phyloP scores from a whole-genome alignment of 2,113 vertebrate species.

The Phocoena phocoena region DNA sequence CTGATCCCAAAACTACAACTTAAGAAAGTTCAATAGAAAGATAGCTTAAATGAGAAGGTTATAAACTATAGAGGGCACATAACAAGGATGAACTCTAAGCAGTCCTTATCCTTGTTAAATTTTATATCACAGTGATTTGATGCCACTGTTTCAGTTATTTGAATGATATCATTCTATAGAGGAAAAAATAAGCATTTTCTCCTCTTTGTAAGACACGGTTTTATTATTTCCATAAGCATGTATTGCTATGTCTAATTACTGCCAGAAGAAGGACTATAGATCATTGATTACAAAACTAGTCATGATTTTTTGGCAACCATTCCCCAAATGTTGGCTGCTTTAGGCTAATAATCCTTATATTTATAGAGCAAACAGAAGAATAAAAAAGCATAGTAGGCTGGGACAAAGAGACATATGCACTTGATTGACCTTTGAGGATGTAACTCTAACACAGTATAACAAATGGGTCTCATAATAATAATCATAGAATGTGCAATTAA shows the following conservation, averaged over 20 bases:
- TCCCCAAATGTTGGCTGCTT: conserved; percentile 44
- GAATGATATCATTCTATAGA: background rate
- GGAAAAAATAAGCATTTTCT: background rate
- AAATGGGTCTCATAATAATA: conserved; percentile 20
- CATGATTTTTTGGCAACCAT: conserved; percentile 26
- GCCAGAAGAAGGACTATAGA: conserved; percentile 51
- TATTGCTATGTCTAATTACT: conserved; percentile 52
- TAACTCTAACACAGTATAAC: conserved; percentile 11
- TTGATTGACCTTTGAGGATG: background rate
- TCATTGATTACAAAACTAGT: conserved; percentile 62
- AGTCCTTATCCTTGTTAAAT: background rate
- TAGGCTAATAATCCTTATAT: conserved; percentile 48
- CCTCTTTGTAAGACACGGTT: background rate
- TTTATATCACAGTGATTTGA: background rate
- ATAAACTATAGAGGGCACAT: background rate
- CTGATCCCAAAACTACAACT: background rate
- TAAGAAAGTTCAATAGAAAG: background rate
- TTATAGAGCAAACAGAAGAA: conserved; percentile 44
- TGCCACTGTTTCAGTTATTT: background rate
- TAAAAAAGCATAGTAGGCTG: background rate
- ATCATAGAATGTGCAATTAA: conserved; percentile 19
- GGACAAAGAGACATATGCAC: conserved; percentile 36
- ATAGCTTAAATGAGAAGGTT: background rate
- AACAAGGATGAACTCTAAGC: background rate
- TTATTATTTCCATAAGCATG: conserved; percentile 32